Percentiles rank a stretch among this genome's conserved stretches.
Conservation (phyloP, 2,888 invertebrate species). For the Drosophila atripex region DNA sequence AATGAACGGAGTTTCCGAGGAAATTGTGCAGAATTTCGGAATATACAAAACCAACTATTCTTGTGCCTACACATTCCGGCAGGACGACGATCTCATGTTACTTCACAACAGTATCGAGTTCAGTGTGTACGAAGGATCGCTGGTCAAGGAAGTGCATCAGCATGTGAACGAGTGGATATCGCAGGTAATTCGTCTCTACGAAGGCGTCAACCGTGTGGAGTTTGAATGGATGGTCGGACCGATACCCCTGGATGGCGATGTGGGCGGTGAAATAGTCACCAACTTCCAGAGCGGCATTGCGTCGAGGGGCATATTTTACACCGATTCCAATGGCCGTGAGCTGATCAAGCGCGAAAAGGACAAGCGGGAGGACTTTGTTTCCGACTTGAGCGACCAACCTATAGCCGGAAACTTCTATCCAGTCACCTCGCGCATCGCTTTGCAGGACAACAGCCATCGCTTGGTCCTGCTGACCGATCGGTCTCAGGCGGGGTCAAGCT, state of each 20-base stretch:
- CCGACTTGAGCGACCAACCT: slow-evolving; percentile 87
- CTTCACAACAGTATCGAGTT: slow-evolving; percentile 16
- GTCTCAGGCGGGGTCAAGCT: slow-evolving; percentile 91
- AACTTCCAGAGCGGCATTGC: slow-evolving; percentile 88
- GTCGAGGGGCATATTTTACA: slow-evolving; percentile 90
- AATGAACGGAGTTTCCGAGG: slow-evolving; percentile 75
- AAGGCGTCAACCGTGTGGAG: slow-evolving; percentile 86
- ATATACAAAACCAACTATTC: slow-evolving; percentile 86
- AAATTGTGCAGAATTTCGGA: slow-evolving; percentile 86
- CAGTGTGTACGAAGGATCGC: slow-evolving; percentile 25
- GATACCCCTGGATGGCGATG: slow-evolving; percentile 87
- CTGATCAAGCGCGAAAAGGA: slow-evolving; percentile 88
- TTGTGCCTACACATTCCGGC: slow-evolving; percentile 39
- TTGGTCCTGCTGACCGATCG: slow-evolving; percentile 87
- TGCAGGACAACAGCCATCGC: slow-evolving; percentile 85
- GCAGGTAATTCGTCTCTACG: slow-evolving; percentile 89
- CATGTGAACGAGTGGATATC: slow-evolving; percentile 80
- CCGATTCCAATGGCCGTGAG: slow-evolving; percentile 97
- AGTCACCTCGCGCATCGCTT: slow-evolving; percentile 90
- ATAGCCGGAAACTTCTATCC: slow-evolving; percentile 96
- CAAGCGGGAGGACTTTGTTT: slow-evolving; percentile 90
- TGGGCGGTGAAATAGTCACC: slow-evolving; percentile 93
- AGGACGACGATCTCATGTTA: slow-evolving; percentile 11
- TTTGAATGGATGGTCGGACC: slow-evolving; percentile 92
- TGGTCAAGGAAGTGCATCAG: slow-evolving; percentile 43